phyloP scores from a whole-genome alignment of 2,113 vertebrate species.

The Ceratotherium simum region DNA sequence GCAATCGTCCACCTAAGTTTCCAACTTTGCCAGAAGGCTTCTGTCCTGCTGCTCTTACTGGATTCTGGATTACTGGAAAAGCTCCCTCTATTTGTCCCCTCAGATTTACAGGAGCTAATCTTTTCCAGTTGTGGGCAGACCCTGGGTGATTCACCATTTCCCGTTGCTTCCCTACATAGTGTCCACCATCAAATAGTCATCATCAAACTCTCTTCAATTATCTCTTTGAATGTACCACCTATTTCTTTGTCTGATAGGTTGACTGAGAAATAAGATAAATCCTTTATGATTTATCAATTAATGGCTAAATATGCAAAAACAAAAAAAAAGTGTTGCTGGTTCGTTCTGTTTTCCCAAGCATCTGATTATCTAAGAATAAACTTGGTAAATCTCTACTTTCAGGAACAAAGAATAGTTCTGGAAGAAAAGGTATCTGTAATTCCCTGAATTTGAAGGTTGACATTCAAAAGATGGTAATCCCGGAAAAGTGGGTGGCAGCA shows the following conservation, averaged over 20 bases:
- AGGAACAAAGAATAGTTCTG: neutral
- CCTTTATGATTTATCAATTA: neutral
- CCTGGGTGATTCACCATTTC: neutral
- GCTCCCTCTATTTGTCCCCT: neutral
- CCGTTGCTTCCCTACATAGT: neutral
- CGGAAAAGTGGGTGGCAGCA: conserved; percentile 5
- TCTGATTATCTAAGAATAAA: neutral
- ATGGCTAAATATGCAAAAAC: neutral
- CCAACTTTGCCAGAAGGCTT: neutral
- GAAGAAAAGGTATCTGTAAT: neutral
- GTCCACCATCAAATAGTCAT: neutral
- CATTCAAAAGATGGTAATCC: neutral
- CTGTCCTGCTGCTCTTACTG: neutral
- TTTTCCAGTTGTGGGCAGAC: neutral
- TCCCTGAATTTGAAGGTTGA: neutral
- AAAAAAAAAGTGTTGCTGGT: neutral
- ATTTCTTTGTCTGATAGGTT: neutral
- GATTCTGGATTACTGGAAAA: neutral
- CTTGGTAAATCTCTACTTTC: neutral
- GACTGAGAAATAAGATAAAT: neutral
- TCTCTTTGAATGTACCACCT: neutral
- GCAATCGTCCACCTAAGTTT: neutral
- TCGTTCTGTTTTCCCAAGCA: neutral
- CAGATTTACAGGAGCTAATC: neutral
- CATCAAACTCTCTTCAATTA: neutral